Conservation (phyloP, 2,113 vertebrate species). For the Gadus chalcogrammus region DNA sequence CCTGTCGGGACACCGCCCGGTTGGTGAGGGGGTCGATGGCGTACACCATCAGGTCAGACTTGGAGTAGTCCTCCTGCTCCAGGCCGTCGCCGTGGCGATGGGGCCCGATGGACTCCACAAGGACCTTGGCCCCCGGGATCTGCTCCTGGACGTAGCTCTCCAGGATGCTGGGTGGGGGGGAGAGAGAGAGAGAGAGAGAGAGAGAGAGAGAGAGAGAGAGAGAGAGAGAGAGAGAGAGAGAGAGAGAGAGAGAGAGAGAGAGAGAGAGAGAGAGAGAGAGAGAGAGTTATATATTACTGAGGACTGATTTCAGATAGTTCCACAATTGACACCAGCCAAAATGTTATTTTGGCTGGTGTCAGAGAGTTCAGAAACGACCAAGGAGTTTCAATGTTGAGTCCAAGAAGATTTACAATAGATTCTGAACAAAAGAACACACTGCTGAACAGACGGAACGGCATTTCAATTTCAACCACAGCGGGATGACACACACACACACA, state of each 20-base stretch:
- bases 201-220: too few relatives aligned
- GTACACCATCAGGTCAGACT: constrained; percentile 93
- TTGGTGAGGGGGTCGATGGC: constrained; percentile 96
- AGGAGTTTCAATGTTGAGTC: too few relatives aligned
- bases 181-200: too few relatives aligned
- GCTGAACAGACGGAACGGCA: constrained; percentile 6
- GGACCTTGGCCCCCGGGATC: constrained; percentile 90
- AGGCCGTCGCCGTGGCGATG: constrained; percentile 83
- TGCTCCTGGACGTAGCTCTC: constrained; percentile 94
- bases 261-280: too few relatives aligned
- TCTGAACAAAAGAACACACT: background rate
- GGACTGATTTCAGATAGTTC: too few relatives aligned
- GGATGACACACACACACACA: background rate
- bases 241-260: too few relatives aligned
- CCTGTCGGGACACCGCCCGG: constrained; percentile 88
- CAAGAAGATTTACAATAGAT: background rate
- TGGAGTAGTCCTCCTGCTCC: constrained; percentile 91
- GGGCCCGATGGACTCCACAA: constrained; percentile 92
- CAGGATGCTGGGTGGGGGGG: constrained; percentile 77
- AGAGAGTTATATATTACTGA: too few relatives aligned
- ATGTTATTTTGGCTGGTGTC: too few relatives aligned
- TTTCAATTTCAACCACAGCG: background rate
- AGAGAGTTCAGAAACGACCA: background rate
- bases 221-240: too few relatives aligned
- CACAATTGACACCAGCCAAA: too few relatives aligned